Evolutionary conservation across 2,113 vertebrate genomes (phyloP).

Genomic region (Oplegnathus fasciatus): DNA sequence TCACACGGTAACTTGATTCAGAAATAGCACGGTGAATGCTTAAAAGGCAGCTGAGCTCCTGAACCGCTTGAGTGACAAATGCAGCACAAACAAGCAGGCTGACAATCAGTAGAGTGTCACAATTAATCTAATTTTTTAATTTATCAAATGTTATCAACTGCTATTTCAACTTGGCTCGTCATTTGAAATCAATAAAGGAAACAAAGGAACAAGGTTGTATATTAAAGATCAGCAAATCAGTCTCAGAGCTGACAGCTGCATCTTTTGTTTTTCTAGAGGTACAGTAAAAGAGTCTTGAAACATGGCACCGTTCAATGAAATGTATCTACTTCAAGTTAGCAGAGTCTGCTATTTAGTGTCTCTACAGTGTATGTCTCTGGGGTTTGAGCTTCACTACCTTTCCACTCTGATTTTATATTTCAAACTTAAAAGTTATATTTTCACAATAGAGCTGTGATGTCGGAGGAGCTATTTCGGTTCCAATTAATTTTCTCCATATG

Average conservation of each 20-base stretch:
- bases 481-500: not conserved
- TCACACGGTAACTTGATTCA: not conserved
- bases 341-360: not conserved
- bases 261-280: not conserved
- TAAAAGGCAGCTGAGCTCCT: not conserved
- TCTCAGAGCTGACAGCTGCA: not conserved
- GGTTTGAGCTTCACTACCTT: not conserved
- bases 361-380: not conserved
- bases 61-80: not conserved
- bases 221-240: conserved; percentile 15
- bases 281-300: not conserved
- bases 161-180: not conserved
- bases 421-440: not conserved
- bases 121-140: not conserved
- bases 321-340: not conserved
- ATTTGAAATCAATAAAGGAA: conserved; percentile 12
- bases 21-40: not conserved
- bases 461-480: not conserved
- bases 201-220: conserved; percentile 14
- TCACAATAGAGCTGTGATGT: not conserved
- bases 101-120: not conserved
- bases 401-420: not conserved
- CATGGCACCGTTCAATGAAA: not conserved
- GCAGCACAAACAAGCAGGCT: not conserved
- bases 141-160: not conserved